Conservation (phyloP, 2,113 vertebrate species). For the Nyctibius bracteatus region DNA sequence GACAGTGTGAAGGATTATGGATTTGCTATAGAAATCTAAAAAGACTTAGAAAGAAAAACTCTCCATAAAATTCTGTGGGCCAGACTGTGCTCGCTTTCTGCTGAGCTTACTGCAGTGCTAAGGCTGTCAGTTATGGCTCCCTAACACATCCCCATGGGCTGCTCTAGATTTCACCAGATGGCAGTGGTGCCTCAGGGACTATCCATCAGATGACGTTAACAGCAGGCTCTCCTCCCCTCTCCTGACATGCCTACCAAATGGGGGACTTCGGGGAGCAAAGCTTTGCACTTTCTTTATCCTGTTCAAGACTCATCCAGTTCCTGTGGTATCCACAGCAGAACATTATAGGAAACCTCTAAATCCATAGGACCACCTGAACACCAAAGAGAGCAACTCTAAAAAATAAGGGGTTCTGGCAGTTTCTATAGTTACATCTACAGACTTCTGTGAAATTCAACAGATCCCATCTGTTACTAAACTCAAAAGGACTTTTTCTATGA, state of each 20-base stretch:
- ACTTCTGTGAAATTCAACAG: background rate
- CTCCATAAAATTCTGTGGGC: background rate
- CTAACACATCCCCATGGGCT: conserved; percentile 10
- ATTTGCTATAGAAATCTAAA: background rate
- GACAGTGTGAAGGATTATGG: background rate
- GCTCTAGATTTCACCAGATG: conserved; percentile 60
- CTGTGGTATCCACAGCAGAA: background rate
- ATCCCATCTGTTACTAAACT: background rate
- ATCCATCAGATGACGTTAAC: conserved; percentile 7
- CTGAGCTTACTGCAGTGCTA: background rate
- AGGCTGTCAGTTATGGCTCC: conserved; percentile 17
- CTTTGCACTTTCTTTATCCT: background rate
- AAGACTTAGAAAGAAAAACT: background rate
- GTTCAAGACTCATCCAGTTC: background rate
- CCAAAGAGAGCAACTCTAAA: background rate
- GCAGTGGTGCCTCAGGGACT: conserved; percentile 65
- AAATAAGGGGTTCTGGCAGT: background rate
- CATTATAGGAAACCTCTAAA: background rate
- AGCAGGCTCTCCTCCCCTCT: conserved; percentile 36
- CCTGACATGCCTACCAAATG: background rate
- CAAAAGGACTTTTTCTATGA: background rate
- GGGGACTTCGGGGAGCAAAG: background rate
- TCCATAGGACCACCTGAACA: background rate
- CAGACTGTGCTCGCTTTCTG: background rate
- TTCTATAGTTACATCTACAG: background rate